Conservation (phyloP, 2,888 invertebrate species). For the Cyclophora punctaria region DNA sequence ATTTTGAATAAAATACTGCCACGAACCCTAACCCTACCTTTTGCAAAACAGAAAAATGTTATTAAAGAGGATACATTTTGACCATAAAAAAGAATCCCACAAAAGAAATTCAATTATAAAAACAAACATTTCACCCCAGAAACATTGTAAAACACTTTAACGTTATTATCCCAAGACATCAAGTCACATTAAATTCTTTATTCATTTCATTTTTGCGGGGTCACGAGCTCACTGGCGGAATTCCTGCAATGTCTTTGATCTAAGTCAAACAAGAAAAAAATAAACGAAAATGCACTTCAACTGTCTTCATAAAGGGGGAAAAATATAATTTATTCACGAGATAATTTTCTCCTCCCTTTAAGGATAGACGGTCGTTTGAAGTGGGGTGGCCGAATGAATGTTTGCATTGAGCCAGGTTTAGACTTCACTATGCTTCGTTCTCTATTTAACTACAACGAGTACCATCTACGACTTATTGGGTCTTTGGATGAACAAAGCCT, state of each 20-base stretch:
- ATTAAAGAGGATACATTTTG: too few relatives aligned
- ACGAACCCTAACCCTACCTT: too few relatives aligned
- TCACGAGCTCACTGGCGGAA: slow-evolving; percentile 52
- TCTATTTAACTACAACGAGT: slow-evolving; percentile 20
- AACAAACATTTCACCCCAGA: slow-evolving; percentile 55
- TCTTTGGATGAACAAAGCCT: too few relatives aligned
- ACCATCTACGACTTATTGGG: too few relatives aligned
- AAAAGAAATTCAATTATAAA: slow-evolving; percentile 53
- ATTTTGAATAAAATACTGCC: too few relatives aligned
- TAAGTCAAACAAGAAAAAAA: slow-evolving; percentile 60
- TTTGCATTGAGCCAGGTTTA: slow-evolving; percentile 46
- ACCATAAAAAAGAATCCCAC: slow-evolving; percentile 33
- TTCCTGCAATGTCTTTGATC: slow-evolving; percentile 68
- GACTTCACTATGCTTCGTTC: slow-evolving; percentile 26
- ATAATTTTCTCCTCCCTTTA: slow-evolving; percentile 71
- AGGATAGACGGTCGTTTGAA: slow-evolving; percentile 55
- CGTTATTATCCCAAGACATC: slow-evolving; percentile 64
- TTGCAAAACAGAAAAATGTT: slow-evolving; percentile 11
- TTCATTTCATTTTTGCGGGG: slow-evolving; percentile 67
- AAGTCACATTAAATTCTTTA: slow-evolving; percentile 70
- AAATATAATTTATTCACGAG: slow-evolving; percentile 75
- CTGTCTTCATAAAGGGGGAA: slow-evolving; percentile 71
- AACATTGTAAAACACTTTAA: slow-evolving; percentile 62
- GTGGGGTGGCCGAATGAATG: slow-evolving; percentile 58
- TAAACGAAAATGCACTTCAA: slow-evolving; percentile 71